Percentiles rank a stretch among this genome's conserved stretches.
Evolutionary conservation across 2,113 vertebrate genomes (phyloP).

Genomic region (Halcyon malimbica): DNA sequence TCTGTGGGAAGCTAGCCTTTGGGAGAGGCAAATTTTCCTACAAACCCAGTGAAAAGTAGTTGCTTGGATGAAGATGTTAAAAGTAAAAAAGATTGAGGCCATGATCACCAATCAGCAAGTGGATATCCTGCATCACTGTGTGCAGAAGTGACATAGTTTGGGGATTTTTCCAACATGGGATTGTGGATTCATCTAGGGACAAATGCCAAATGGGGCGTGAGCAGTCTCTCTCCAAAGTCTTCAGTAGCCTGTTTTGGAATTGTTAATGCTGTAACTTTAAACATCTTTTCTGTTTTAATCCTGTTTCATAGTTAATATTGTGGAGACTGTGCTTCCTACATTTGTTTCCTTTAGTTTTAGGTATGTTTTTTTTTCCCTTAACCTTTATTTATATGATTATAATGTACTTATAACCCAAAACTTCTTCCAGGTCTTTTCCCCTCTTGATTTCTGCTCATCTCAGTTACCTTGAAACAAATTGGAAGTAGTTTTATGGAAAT

Average conservation of each 20-base stretch:
- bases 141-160: neutral
- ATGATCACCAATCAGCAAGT: neutral
- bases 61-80: neutral
- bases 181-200: neutral
- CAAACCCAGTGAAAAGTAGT: neutral
- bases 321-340: neutral
- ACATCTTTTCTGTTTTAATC: neutral
- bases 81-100: neutral
- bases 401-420: neutral
- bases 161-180: neutral
- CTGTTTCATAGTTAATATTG: neutral
- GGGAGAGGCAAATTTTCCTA: neutral
- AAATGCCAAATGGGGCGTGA: neutral
- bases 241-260: neutral
- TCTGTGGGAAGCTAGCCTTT: neutral
- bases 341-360: neutral
- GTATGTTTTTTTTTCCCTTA: neutral
- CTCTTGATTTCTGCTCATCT: neutral
- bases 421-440: neutral
- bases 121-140: neutral
- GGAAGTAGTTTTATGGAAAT: neutral
- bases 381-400: neutral
- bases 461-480: neutral
- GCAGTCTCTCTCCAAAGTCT: neutral
- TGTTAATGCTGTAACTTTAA: neutral